phyloP scores from a whole-genome alignment of 2,888 invertebrate species.

The Dryomyza anilis region DNA sequence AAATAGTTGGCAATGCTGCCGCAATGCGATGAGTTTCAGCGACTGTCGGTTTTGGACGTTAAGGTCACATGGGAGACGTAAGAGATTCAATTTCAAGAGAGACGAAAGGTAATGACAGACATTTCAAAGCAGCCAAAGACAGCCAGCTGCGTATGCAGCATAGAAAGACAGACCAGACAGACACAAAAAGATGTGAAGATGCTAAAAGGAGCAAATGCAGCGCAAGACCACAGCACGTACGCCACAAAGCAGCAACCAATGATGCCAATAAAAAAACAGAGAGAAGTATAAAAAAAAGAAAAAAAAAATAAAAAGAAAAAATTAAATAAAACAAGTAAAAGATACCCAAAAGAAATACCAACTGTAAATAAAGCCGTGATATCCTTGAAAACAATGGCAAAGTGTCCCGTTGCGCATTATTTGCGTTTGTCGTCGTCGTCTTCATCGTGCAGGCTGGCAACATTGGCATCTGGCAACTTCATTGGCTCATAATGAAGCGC shows the following conservation, averaged over 20 bases:
- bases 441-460: not conserved
- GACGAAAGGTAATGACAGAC: too few species aligned
- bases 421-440: slow-evolving; percentile 11
- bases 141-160: too few species aligned
- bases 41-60: slow-evolving; percentile 27
- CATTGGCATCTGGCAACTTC: too few species aligned
- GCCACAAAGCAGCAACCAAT: slow-evolving; percentile 24
- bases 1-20: not conserved
- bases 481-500: slow-evolving; percentile 37
- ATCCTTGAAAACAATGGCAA: slow-evolving; percentile 16
- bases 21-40: slow-evolving; percentile 6
- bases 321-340: not conserved
- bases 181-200: not conserved
- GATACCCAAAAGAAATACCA: not conserved
- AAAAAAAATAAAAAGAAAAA: not conserved
- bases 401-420: slow-evolving; percentile 42
- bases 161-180: too few species aligned
- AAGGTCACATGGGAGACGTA: slow-evolving; percentile 30
- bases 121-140: too few species aligned
- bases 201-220: too few species aligned
- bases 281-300: not conserved
- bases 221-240: slow-evolving; percentile 13
- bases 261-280: slow-evolving; percentile 31
- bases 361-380: not conserved
- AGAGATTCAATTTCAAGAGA: slow-evolving; percentile 29